Percentiles rank a stretch among this genome's conserved stretches.
phyloP scores from a whole-genome alignment of 2,888 invertebrate genomes.

The Metopia argyrocephala region DNA sequence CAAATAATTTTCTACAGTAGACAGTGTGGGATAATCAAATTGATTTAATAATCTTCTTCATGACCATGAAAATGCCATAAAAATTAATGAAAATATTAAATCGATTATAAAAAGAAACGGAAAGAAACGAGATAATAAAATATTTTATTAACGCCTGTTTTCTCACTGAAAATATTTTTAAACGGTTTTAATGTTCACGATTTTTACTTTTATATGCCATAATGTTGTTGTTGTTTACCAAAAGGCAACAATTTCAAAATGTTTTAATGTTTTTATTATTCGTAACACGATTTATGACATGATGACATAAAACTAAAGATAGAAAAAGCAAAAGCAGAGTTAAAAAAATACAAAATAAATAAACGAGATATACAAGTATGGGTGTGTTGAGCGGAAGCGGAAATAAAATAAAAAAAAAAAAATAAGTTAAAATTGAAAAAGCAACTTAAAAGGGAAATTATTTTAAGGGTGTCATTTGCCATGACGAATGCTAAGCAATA shows the following conservation, averaged over 20 bases:
- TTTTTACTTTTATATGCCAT: no score
- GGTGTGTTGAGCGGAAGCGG: neutral
- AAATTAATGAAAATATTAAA: no score
- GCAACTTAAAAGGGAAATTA: constrained; percentile 19
- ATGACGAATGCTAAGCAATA: neutral
- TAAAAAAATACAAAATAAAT: neutral
- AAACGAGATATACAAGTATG: neutral
- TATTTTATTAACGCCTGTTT: no score
- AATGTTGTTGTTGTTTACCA: no score
- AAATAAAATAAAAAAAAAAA: constrained; percentile 1
- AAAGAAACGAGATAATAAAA: no score
- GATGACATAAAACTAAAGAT: neutral
- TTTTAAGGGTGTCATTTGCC: neutral
- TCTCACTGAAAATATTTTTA: no score
- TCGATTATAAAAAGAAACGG: no score
- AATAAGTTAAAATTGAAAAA: neutral
- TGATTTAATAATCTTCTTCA: no score
- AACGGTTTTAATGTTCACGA: no score
- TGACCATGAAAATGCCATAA: no score
- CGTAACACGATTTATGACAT: neutral
- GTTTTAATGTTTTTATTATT: constrained; percentile 15
- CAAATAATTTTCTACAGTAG: no score
- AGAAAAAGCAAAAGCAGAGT: neutral
- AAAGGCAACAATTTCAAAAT: neutral
- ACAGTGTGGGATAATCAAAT: no score